Base-by-base conservation (phyloP, 2,113 vertebrate species). In the Empidonax traillii region DNA sequence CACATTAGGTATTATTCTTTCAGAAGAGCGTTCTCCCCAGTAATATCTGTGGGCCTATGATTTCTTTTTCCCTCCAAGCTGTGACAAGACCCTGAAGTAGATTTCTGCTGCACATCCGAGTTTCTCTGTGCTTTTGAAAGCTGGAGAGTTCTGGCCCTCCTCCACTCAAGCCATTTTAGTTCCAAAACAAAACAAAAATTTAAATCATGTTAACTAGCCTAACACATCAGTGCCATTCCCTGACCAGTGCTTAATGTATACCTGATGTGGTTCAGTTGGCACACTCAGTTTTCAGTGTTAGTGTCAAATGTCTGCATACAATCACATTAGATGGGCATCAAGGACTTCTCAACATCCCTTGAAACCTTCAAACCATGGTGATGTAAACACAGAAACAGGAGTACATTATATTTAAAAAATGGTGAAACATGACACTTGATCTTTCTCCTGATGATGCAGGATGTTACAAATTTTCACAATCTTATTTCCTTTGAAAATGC, bases 21-120 rank as follows among this genome's bases (percentile, higher is more conserved):
- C 27, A 15, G 27, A 51, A 10, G 27, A 52, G 8, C 18, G 4
- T 8, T 88, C 8, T 58, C 17, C 6, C 4, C 46, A 76, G 20
- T 16, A 39, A 71, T 25, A 52, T 6, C 31, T 10, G 14, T 28
- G 8, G 4, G 4, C 5, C 33, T 4, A 14, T 2, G 2, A 15
- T 15, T 39, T 44, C 19, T n/a, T 31, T 35, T 27, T 3, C 1
- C 15, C 23, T 53, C n/a, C 14, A 8, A 63, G 49, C 14, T 25
- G 8, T 21, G 30, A 56, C 41, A 55, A 83, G 51, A 47, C 31
- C 30, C 15, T 28, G 9, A 58, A 33, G 14, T 8, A 19, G 14
- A 33, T 43, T 66, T 84, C 61, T 30, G 5, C 30, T 33, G 7
- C 1, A 1, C 6, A 7, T 15, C 19, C 8, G 35, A 30, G 47